Conservation (phyloP, 2,888 invertebrate species). For the Pterostichus madidus region DNA sequence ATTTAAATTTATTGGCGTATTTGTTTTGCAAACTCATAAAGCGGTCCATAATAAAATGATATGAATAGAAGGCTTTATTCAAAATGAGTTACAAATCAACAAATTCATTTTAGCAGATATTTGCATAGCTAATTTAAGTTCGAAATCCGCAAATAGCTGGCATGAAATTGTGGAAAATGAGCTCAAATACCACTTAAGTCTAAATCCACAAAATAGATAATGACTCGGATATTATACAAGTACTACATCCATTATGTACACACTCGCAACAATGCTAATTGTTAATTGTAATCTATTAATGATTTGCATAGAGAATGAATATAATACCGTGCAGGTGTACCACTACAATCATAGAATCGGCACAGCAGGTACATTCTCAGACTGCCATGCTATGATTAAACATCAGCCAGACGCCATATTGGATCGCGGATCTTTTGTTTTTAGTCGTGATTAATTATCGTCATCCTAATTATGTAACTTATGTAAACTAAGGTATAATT, state of each 20-base stretch:
- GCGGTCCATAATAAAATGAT: too few relatives aligned
- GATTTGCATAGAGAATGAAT: conserved; percentile 43
- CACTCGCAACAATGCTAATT: conserved; percentile 35
- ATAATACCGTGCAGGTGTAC: conserved; percentile 39
- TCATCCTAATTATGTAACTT: conserved; percentile 33
- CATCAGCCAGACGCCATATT: conserved; percentile 14
- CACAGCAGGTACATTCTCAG: conserved; percentile 14
- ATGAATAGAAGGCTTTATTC: too few relatives aligned
- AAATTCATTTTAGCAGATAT: background rate
- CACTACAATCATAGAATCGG: conserved; percentile 17
- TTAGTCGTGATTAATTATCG: conserved; percentile 49
- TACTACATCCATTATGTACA: conserved; percentile 18
- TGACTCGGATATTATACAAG: conserved; percentile 8
- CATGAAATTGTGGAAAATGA: conserved; percentile 26
- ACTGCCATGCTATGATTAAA: conserved; percentile 37
- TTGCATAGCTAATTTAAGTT: background rate
- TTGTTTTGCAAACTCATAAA: too few relatives aligned
- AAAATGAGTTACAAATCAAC: too few relatives aligned
- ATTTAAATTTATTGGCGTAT: too few relatives aligned
- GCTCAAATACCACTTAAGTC: conserved; percentile 10
- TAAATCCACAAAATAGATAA: conserved; percentile 45
- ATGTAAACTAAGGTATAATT: conserved; percentile 31
- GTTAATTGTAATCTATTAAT: conserved; percentile 35
- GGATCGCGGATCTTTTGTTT: conserved; percentile 37
- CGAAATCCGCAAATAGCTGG: conserved; percentile 20